phyloP scores from a whole-genome alignment of 37 sponge, comb jelly and placozoan genomes.

The Crambe crambe region DNA sequence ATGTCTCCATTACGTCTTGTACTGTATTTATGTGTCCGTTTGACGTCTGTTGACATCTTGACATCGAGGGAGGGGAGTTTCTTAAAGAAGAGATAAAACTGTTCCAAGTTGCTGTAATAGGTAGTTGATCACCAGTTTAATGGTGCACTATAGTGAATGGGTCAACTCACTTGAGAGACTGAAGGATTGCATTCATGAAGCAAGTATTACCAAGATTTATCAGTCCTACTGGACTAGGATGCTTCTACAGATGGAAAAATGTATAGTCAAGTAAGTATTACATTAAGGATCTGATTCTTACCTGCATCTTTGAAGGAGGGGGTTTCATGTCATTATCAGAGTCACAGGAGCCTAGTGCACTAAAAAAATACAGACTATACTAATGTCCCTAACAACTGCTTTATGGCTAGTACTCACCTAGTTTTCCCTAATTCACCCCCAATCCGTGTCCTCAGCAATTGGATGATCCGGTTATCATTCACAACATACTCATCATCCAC shows the following conservation, averaged over 20 bases:
- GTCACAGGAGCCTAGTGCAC: neutral
- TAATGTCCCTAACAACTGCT: too few species aligned
- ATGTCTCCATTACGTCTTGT: slow-evolving; percentile 24
- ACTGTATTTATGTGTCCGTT: slow-evolving; percentile 42
- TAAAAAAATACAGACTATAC: neutral
- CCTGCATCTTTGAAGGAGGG: slow-evolving; percentile 4
- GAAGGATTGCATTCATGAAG: slow-evolving; percentile 82
- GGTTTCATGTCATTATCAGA: neutral
- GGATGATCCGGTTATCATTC: slow-evolving; percentile 41
- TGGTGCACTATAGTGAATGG: neutral
- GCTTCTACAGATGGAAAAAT: neutral
- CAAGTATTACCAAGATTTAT: slow-evolving; percentile 81
- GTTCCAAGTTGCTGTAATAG: slow-evolving; percentile 56
- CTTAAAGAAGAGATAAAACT: slow-evolving; percentile 59
- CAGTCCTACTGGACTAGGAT: slow-evolving; percentile 43
- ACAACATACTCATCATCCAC: slow-evolving; percentile 61
- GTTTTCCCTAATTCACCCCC: neutral
- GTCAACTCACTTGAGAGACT: slow-evolving; percentile 70
- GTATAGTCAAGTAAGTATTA: neutral
- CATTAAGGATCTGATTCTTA: neutral
- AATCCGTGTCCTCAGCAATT: slow-evolving; percentile 18
- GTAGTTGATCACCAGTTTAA: neutral
- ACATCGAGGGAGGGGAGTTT: slow-evolving; percentile 33
- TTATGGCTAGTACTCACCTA: too few species aligned
- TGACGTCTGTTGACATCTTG: slow-evolving; percentile 1